Percentiles rank a stretch among this genome's conserved stretches.
These are phyloP conservation scores for Andrena camellia DNA, from an alignment of 2,888 invertebrate genomes.

Conservation along the genomic window DNA sequence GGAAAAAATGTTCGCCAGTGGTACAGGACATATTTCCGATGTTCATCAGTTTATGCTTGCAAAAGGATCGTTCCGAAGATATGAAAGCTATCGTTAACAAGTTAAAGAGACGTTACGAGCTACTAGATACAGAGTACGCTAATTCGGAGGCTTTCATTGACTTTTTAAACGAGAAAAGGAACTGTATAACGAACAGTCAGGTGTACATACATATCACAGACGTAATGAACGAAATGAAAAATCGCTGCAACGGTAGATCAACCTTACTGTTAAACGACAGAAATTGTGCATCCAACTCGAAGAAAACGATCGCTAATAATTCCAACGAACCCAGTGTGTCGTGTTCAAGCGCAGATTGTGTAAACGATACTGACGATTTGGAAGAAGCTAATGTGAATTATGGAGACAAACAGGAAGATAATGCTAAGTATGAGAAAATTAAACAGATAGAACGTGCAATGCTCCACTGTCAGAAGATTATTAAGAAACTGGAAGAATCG, in stretches of 20 bases:
- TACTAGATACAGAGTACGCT: slow-evolving; percentile 68
- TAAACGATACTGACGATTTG: slow-evolving; percentile 5
- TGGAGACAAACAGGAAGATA: neutral
- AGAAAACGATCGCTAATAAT: neutral
- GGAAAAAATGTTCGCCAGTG: slow-evolving; percentile 59
- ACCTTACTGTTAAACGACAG: neutral
- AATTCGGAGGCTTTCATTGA: slow-evolving; percentile 69
- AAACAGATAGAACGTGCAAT: slow-evolving; percentile 87
- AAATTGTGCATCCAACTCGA: neutral
- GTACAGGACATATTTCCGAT: slow-evolving; percentile 75
- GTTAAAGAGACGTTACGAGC: slow-evolving; percentile 75
- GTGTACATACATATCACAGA: slow-evolving; percentile 71
- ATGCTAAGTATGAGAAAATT: slow-evolving; percentile 35
- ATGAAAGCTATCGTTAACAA: slow-evolving; percentile 77
- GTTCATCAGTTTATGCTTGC: slow-evolving; percentile 77
- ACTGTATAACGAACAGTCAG: slow-evolving; percentile 59
- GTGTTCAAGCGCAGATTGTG: neutral
- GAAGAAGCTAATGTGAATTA: neutral
- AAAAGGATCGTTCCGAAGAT: slow-evolving; percentile 68
- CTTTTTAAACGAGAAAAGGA: slow-evolving; percentile 72
- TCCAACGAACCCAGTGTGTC: neutral
- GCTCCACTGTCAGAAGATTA: slow-evolving; percentile 88
- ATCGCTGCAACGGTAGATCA: neutral
- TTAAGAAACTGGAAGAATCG: slow-evolving; percentile 89
- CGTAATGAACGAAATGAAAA: slow-evolving; percentile 76